Conservation (phyloP, 2,888 invertebrate genomes). For the Eupithecia pulchellata region DNA sequence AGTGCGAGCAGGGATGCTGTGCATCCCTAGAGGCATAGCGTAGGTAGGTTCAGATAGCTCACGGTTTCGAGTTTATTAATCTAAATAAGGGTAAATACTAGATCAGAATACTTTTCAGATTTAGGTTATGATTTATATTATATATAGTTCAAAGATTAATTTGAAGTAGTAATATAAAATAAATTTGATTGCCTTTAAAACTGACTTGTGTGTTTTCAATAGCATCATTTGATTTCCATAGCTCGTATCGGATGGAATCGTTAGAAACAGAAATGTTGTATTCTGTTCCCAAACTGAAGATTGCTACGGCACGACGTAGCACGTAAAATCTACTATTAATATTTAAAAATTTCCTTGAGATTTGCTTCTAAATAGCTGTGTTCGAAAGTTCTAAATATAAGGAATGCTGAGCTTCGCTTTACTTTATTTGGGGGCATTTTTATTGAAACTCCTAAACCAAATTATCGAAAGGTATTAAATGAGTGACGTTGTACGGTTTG, state of each 20-base stretch:
- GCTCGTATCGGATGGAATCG: not conserved
- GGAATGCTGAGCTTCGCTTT: too few species aligned
- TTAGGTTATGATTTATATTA: not conserved
- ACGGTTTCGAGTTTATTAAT: not conserved
- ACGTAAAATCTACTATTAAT: not conserved
- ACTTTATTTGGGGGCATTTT: too few species aligned
- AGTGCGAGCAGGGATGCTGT: conserved; percentile 28
- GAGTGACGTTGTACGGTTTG: too few species aligned
- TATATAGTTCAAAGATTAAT: too few species aligned
- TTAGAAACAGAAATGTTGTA: not conserved
- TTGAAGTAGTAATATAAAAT: too few species aligned
- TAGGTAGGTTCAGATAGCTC: not conserved
- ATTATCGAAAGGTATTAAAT: too few species aligned
- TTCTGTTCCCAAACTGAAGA: not conserved
- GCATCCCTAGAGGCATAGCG: conserved; percentile 1
- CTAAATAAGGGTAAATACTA: not conserved
- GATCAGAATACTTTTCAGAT: not conserved
- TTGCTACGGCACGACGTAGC: not conserved
- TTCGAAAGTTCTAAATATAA: too few species aligned
- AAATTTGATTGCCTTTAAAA: not conserved
- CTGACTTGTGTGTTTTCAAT: not conserved
- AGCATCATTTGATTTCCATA: not conserved
- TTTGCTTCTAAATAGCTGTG: too few species aligned
- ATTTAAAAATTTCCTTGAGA: too few species aligned
- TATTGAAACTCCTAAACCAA: too few species aligned